Percentiles rank a stretch among this genome's conserved stretches.
Evolutionary conservation across 2,113 vertebrate species (phyloP).

Genomic region (Aspidoscelis tigris): DNA sequence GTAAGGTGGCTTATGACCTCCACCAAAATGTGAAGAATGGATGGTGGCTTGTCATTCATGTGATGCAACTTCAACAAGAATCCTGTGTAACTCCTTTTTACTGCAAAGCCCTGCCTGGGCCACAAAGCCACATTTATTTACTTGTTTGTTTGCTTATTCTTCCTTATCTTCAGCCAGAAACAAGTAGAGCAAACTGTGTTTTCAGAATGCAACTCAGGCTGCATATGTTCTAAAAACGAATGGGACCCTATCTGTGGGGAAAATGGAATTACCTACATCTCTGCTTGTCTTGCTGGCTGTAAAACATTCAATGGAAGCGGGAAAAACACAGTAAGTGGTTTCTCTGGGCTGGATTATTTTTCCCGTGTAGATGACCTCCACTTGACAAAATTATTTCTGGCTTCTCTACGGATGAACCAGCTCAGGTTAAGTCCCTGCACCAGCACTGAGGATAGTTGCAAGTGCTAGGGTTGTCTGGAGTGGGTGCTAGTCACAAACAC

Average conservation of each 20-base stretch:
- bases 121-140: neutral
- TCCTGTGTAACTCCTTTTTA: neutral
- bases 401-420: neutral
- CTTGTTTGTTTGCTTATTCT: neutral
- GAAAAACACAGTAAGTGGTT: conserved; percentile 79
- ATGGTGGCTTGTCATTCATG: too few species aligned
- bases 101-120: neutral
- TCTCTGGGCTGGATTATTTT: fast-evolving
- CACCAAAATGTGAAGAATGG: too few species aligned
- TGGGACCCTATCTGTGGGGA: conserved; percentile 94
- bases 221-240: conserved; percentile 79
- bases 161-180: conserved; percentile 73
- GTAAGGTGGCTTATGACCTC: too few species aligned
- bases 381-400: neutral
- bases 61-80: too few species aligned
- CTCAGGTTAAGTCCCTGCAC: neutral
- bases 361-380: neutral
- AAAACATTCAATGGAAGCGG: conserved; percentile 76
- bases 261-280: conserved; percentile 87
- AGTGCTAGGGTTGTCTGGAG: neutral
- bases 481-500: too few species aligned
- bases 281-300: conserved; percentile 91
- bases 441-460: neutral
- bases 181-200: conserved; percentile 73
- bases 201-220: conserved; percentile 86